Evolutionary conservation across 2,888 invertebrate species (phyloP).

Genomic region (Cephus pygmeus): DNA sequence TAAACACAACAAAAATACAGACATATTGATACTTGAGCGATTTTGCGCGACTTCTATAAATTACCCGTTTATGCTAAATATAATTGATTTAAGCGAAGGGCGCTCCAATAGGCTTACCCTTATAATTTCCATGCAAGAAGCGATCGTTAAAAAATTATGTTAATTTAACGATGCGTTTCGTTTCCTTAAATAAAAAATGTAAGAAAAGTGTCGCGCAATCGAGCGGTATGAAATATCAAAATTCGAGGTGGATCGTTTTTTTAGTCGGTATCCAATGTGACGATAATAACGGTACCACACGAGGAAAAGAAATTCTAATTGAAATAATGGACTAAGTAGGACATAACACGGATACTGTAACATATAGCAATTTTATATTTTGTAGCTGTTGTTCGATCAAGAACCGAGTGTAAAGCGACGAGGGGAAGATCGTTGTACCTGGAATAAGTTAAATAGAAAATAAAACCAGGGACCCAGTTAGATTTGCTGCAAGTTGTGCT

Average conservation of each 20-base stretch:
- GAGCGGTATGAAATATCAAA: neutral
- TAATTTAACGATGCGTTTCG: neutral
- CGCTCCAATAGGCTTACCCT: neutral
- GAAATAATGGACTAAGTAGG: neutral
- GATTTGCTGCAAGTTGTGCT: neutral
- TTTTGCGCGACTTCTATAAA: neutral
- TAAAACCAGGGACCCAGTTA: neutral
- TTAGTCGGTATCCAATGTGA: neutral
- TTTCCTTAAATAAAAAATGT: neutral
- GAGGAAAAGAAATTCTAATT: neutral
- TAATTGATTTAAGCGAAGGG: neutral
- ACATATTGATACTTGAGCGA: neutral
- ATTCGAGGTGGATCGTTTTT: neutral
- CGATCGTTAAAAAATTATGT: neutral
- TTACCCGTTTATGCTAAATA: neutral
- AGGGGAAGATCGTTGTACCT: neutral
- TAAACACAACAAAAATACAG: too few relatives aligned
- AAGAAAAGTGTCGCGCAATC: neutral
- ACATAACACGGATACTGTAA: constrained; percentile 20
- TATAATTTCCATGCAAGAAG: neutral
- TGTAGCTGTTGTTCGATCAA: constrained; percentile 39
- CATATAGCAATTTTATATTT: constrained; percentile 42
- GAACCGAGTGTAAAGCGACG: neutral
- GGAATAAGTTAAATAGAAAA: neutral
- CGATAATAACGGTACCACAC: neutral